Base-by-base conservation (phyloP, 2,888 invertebrate species). In the Gibbula magus region DNA sequence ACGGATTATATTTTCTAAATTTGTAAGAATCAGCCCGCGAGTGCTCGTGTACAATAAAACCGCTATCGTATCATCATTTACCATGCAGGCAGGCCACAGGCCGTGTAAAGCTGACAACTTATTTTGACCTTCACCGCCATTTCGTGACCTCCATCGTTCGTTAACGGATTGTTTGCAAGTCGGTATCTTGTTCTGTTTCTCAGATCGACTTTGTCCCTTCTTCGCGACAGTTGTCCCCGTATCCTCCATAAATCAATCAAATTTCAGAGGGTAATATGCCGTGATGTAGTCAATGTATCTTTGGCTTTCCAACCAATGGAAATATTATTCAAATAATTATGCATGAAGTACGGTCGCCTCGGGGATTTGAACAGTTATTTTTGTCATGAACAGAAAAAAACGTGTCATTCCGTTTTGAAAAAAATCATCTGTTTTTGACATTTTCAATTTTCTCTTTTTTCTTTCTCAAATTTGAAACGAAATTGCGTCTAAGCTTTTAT, bases 91-190 rank as follows among this genome's bases (percentile, higher is more conserved):
- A 13, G 61, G 25, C 16, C 25, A 25, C 25, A 29, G 61, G 29
- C 29, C 29, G 61, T 61, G 61, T 29, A 25, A 29, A 61, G 29
- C 61, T 16, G 61, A 25, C 61, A 20, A 54, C 54, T 20, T 54
- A 18, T n/a, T 54, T 54, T 18, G 61, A 61, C 61, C 61, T 61
- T 61, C 29, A 13, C 29, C 25, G 61, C 25, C 61, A 61, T 61
- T 61, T 61, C 61, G 25, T 61, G 61, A 25, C 29, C 61, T 61
- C 61, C 4, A 25, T 13, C 2, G 16, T 61, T 29, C 61, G 29
- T 29, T 61, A 61, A 61, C 61, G 61, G 61, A 25, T 29, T 61
- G 61, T 61, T 61, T 61, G 29, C 61, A 61, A 61, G 61, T 29
- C 61, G 29, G 61, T 61, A 25, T 61, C 61, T 25, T 61, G 29